Evolutionary conservation across 2,888 invertebrate species (phyloP), one percentile per base, ranked within the genome.

Genomic region (Trisateles emortualis): DNA sequence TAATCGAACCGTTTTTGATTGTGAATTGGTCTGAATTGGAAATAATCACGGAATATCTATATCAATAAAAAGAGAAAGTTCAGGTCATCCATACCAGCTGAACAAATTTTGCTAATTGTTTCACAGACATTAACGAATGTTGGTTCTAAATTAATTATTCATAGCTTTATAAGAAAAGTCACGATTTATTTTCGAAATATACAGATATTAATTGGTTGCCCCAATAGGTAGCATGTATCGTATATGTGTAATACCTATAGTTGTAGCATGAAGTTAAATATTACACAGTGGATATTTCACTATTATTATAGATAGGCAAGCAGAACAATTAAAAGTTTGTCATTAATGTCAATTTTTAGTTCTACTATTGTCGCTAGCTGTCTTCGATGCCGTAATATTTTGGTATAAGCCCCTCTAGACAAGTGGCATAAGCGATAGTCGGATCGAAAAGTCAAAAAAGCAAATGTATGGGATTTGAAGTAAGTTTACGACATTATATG

Each of bases 61-160:
- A 49, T 32, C 33, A 35, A 49, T 29, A 16, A 50, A 54, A 56
- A 56, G 48, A 60, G 64, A 66, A 66, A 60, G 64, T 49, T 10
- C 3, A 29, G 32, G 9, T 53, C 14, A 46, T 49, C 10, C 8
- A 30, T 9, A 44, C 41, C 30, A 42, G 13, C 44, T 52, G 36
- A 29, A 36, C 45, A 42, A 42, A 53, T 50, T 62, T 52, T 40
- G 30, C 47, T 32, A 48, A 51, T 47, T 44, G 42, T 32, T 38
- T 19, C 10, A 13, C 19, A 39, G 22, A 2, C 2, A 22, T 22
- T 22, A 39, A 24, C 26, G 16, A 41, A 14, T 13, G 6, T 41
- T 13, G 22, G 11, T 46, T 14, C 8, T 17, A 0, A 26, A 46
- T 36, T 24, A 33, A 30, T 30, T 41, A 41, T 41, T 11, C 17